A percentile compares a stretch with the other conserved stretches of the same genome.
Evolutionary conservation across 2,113 vertebrate genomes (phyloP).

Genomic region (Rattus rattus): DNA sequence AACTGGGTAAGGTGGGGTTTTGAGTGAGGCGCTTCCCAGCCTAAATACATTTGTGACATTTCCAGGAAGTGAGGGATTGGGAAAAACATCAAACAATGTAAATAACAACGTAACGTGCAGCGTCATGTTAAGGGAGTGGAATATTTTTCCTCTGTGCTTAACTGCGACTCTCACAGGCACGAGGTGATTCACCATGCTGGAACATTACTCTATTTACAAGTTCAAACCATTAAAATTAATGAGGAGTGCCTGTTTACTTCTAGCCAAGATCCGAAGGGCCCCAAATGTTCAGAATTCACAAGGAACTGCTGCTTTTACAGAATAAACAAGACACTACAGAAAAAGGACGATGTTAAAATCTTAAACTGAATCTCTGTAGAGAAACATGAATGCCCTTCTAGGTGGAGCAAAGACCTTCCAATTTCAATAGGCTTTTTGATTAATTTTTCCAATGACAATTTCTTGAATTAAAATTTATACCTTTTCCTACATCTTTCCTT

Average conservation of each 20-base stretch:
- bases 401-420: background rate
- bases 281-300: slow-evolving; percentile 16
- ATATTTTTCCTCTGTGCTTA: background rate
- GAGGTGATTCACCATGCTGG: background rate
- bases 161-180: background rate
- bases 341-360: slow-evolving; percentile 1
- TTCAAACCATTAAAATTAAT: slow-evolving; percentile 40
- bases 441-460: slow-evolving; percentile 28
- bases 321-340: background rate
- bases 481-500: background rate
- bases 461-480: slow-evolving; percentile 35
- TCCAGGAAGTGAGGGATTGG: background rate
- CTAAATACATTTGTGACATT: background rate
- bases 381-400: background rate
- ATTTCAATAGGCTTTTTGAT: slow-evolving; percentile 42
- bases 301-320: slow-evolving; percentile 19
- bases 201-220: background rate
- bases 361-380: background rate
- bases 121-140: background rate
- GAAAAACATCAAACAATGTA: background rate
- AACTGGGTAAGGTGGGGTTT: background rate
- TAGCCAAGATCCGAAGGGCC: slow-evolving; percentile 36
- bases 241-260: slow-evolving; percentile 26
- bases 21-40: background rate
- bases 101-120: background rate